Percentiles rank a stretch among this genome's conserved stretches.
Evolutionary conservation across 2,888 invertebrate species (phyloP).

Genomic region (Sminthurinus aureus): DNA sequence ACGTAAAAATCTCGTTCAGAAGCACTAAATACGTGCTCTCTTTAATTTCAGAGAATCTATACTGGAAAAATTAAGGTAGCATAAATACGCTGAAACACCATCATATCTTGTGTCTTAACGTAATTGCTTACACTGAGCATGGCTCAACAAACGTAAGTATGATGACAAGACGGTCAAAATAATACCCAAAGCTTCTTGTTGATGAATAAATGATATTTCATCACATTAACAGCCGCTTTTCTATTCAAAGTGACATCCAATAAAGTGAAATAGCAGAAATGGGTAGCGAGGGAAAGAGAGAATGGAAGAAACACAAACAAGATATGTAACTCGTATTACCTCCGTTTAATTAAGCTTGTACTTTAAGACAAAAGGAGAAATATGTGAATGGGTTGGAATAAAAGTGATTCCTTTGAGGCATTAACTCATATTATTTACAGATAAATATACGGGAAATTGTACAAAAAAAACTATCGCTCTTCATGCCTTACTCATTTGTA

Average conservation of each 20-base stretch:
- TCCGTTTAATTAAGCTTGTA: conserved; percentile 34
- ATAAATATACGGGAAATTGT: too few relatives aligned
- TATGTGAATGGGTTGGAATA: neutral
- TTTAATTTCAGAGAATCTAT: too few relatives aligned
- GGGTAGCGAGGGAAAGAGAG: neutral
- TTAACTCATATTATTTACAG: neutral
- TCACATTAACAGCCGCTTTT: conserved; percentile 42
- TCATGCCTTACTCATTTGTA: too few relatives aligned
- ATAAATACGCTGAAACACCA: too few relatives aligned
- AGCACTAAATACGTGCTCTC: too few relatives aligned
- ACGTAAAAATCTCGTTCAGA: too few relatives aligned
- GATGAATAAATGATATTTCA: conserved; percentile 45
- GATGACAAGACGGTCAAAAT: conserved; percentile 43
- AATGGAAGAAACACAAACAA: conserved; percentile 13
- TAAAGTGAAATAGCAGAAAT: neutral
- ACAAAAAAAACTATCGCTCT: too few relatives aligned
- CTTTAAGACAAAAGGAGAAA: conserved; percentile 22
- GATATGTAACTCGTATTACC: conserved; percentile 27
- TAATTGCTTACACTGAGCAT: neutral
- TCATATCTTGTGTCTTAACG: too few relatives aligned
- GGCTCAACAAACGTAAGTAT: neutral
- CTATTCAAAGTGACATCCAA: conserved; percentile 29
- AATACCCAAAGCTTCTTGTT: conserved; percentile 44
- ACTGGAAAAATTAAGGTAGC: too few relatives aligned
- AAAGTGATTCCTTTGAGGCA: conserved; percentile 20